These are phyloP conservation scores for Coregonus sp. DNA, from an alignment of 2,797 vertebrate species.

Conservation along the genomic window DNA sequence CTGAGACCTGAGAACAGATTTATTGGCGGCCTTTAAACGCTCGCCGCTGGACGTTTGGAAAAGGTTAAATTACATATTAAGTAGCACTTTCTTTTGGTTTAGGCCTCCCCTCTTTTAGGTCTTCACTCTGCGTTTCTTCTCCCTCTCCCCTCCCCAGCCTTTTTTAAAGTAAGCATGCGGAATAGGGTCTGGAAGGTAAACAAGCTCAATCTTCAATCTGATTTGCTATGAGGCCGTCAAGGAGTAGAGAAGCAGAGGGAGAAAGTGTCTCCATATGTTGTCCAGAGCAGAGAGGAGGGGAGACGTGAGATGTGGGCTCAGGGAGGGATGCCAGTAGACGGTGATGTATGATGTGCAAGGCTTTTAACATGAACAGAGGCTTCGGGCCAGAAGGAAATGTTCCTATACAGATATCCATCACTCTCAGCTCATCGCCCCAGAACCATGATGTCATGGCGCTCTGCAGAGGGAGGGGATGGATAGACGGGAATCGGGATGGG, in stretches of 20 bases:
- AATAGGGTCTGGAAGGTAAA: constrained; percentile 37
- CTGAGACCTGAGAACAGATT: constrained; percentile 59
- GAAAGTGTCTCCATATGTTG: constrained; percentile 23
- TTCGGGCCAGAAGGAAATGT: constrained; percentile 74
- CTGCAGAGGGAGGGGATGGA: constrained; percentile 31
- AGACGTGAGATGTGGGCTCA: background rate
- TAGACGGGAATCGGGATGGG: constrained; percentile 33
- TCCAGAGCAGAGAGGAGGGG: background rate
- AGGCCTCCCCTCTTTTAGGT: constrained; percentile 11
- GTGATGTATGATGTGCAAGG: constrained; percentile 75
- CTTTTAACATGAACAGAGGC: constrained; percentile 75
- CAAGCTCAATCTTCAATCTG: constrained; percentile 22
- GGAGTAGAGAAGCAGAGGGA: constrained; percentile 1
- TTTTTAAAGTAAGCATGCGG: constrained; percentile 5
- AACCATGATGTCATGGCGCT: constrained; percentile 68
- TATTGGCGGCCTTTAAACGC: constrained; percentile 53
- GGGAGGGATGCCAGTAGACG: constrained; percentile 35
- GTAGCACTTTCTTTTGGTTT: constrained; percentile 35
- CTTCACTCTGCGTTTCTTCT: constrained; percentile 22
- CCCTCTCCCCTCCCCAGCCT: constrained; percentile 32
- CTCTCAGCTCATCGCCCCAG: constrained; percentile 76
- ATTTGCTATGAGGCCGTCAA: constrained; percentile 20
- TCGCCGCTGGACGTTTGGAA: constrained; percentile 59
- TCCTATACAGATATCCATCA: constrained; percentile 81
- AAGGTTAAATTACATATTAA: constrained; percentile 62